These are phyloP conservation scores for Peromyscus nudipes DNA, from an alignment of 2,797 vertebrate species.

Conservation along the genomic window DNA sequence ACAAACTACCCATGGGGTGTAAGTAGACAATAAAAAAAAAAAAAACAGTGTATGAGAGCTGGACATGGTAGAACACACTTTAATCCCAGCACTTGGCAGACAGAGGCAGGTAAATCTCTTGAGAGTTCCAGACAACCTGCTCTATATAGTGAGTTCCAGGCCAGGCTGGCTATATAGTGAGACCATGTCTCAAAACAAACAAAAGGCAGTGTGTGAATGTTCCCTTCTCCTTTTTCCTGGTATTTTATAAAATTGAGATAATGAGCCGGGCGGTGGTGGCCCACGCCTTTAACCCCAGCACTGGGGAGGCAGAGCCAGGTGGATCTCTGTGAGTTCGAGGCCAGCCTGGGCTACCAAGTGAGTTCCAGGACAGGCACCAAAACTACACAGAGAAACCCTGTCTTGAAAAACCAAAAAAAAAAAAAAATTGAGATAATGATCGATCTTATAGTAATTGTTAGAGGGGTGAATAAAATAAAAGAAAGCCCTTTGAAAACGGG, in stretches of 20 bases:
- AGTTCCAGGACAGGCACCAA: no score
- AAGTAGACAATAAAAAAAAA: not conserved
- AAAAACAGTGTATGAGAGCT: not conserved
- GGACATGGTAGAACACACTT: not conserved
- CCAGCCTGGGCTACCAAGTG: no score
- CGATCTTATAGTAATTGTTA: not conserved
- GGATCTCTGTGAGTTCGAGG: no score
- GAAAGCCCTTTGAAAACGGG: not conserved
- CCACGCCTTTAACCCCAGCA: no score
- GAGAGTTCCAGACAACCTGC: not conserved
- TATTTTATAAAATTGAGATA: not conserved
- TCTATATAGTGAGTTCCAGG: not conserved
- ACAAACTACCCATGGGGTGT: not conserved
- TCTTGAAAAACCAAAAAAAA: no score
- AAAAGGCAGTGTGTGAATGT: not conserved
- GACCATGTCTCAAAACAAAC: not conserved
- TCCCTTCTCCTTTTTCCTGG: not conserved
- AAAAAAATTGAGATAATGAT: not conserved
- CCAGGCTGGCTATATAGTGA: not conserved
- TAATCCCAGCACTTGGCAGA: not conserved
- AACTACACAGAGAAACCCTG: no score
- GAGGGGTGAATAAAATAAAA: not conserved
- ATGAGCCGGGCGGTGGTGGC: not conserved
- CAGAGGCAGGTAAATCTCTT: not conserved
- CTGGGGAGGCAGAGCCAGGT: no score